phyloP scores from a whole-genome alignment of 37 sponge, comb jelly and placozoan genomes.

The Ianthella basta region DNA sequence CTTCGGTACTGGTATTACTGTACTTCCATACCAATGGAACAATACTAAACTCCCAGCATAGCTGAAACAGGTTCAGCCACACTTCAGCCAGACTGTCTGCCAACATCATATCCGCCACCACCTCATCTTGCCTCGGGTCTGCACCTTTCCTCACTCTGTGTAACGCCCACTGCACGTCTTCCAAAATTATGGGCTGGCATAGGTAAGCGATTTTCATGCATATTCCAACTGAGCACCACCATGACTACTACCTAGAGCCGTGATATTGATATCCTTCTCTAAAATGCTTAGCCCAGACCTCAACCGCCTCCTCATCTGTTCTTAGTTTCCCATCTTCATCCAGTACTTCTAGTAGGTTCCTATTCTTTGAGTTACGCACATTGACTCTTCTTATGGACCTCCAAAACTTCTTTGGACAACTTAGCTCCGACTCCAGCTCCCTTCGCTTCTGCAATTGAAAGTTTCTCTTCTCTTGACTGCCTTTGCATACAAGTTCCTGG shows the following conservation, averaged over 20 bases:
- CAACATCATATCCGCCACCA: slow-evolving; percentile 18
- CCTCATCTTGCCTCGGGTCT: slow-evolving; percentile 22
- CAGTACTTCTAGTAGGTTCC: slow-evolving; percentile 24
- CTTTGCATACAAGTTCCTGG: slow-evolving; percentile 21
- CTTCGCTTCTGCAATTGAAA: slow-evolving; percentile 12
- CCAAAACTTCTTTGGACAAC: slow-evolving; percentile 32
- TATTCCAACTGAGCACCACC: neutral
- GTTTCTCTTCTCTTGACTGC: slow-evolving; percentile 21
- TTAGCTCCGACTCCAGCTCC: slow-evolving; percentile 28
- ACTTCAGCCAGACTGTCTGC: slow-evolving; percentile 22
- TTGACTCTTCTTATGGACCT: slow-evolving; percentile 21
- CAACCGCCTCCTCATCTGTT: slow-evolving; percentile 20
- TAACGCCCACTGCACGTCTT: slow-evolving; percentile 27
- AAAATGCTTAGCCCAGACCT: slow-evolving; percentile 24
- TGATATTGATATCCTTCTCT: slow-evolving; percentile 21
- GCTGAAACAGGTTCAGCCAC: slow-evolving; percentile 27
- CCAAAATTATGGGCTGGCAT: slow-evolving; percentile 20
- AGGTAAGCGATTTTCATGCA: slow-evolving; percentile 21
- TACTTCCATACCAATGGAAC: slow-evolving; percentile 27
- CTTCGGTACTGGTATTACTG: slow-evolving; percentile 15
- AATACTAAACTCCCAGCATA: slow-evolving; percentile 29
- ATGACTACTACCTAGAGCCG: neutral
- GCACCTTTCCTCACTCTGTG: slow-evolving; percentile 25
- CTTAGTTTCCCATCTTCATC: slow-evolving; percentile 21
- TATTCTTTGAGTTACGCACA: slow-evolving; percentile 22